These are phyloP conservation scores for Arizona elegans DNA, from an alignment of 2,113 vertebrate genomes.

Conservation along the genomic window DNA sequence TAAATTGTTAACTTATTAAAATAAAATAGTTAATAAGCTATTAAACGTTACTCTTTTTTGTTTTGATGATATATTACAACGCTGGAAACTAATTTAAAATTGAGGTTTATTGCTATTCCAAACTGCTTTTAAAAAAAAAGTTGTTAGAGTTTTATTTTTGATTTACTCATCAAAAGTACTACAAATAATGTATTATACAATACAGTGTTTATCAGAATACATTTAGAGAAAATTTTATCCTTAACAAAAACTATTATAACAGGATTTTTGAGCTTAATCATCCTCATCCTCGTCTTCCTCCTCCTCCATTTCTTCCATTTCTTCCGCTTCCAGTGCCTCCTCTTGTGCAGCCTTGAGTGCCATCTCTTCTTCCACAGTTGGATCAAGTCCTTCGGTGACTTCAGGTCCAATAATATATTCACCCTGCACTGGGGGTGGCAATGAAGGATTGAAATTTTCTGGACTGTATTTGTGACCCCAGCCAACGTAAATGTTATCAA, in stretches of 20 bases:
- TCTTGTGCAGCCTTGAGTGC: constrained; percentile 73
- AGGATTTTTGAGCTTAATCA: constrained; percentile 27
- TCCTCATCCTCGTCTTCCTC: constrained; percentile 76
- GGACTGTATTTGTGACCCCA: constrained; percentile 88
- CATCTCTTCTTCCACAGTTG: constrained; percentile 82
- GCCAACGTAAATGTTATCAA: constrained; percentile 91
- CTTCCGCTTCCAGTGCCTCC: constrained; percentile 64
- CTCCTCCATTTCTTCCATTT: constrained; percentile 72
- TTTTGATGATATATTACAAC: not conserved
- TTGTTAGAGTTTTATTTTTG: not conserved
- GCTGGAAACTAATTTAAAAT: not conserved
- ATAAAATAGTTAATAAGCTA: not conserved
- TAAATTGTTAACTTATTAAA: not conserved
- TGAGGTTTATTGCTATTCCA: not conserved
- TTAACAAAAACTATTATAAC: not conserved
- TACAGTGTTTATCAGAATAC: not conserved
- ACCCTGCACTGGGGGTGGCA: constrained; percentile 64
- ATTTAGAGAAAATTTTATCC: not conserved
- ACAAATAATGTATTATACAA: not conserved
- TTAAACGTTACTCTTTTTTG: not conserved
- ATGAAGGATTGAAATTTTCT: constrained; percentile 70
- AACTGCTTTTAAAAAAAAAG: not conserved
- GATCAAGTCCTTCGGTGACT: constrained; percentile 79
- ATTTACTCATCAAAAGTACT: not conserved
- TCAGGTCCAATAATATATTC: constrained; percentile 81